Evolutionary conservation across 2,888 invertebrate genomes (phyloP), one percentile per base, ranked within the genome.

Genomic region (Fissipunctia ypsillon): DNA sequence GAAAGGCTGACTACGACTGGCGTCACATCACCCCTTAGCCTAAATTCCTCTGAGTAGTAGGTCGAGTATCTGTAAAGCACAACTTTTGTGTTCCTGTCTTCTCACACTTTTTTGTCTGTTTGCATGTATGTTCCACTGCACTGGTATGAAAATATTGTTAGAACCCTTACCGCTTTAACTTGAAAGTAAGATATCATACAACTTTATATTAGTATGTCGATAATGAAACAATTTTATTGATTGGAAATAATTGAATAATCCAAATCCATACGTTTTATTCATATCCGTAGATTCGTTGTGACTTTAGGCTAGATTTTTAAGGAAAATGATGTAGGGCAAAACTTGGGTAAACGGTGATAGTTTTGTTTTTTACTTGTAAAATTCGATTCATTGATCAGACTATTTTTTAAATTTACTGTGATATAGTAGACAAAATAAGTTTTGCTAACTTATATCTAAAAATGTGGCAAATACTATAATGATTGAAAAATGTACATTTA

Each of bases 61-160:
- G 64, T 64, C 60, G 59, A 72, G 68, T 72, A 43, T 61, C 64
- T 83, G 72, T 78, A 45, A 38, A 68, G 12, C 14, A 65, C 60
- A 61, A n/a, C 14, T 65, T 25, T 50, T 57, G 48, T 56, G 45
- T 45, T 48, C 25, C 41, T 69, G 65, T 70, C 38, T 68, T n/a
- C 59, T 70, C 54, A 16, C 54, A 59, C 31, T 63, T 52, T 70
- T 25, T 35, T 84, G n/a, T 79, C 65, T 84, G 81, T 72, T 72
- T 82, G 81, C 84, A 84, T 81, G 81, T 80, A 64, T 66, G 63
- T 56, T 69, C 67, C 38, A 57, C 80, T 54, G 79, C 63, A 52
- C 59, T 54, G 66, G 31, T 64, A 50, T 78, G 78, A 70, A 71
- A 25, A 65, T 54, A 35, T 65, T 71, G 12, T 61, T 56, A 83